phyloP scores from a whole-genome alignment of 2,797 vertebrate genomes.

The Lithobates pipiens region DNA sequence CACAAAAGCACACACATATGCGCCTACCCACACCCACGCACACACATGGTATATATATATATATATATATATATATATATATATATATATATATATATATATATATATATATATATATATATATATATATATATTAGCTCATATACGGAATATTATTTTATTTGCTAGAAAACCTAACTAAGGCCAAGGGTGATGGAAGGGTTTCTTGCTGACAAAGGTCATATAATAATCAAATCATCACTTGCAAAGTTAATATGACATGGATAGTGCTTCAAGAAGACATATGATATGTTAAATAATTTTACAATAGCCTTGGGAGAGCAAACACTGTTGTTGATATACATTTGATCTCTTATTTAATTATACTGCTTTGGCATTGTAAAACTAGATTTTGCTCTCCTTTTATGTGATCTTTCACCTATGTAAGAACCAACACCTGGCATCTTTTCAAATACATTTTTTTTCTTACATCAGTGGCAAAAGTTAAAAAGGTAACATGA shows the following conservation, averaged over 20 bases:
- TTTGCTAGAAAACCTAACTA: no score
- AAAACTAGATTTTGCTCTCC: constrained; percentile 75
- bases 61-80: no score
- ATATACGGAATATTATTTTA: no score
- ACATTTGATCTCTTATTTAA: constrained; percentile 81
- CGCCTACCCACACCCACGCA: no score
- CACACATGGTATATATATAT: no score
- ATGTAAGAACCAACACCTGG: constrained; percentile 80
- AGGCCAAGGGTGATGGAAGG: constrained; percentile 1
- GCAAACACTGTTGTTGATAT: constrained; percentile 81
- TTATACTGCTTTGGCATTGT: constrained; percentile 72
- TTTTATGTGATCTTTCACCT: constrained; percentile 80
- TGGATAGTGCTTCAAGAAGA: constrained; percentile 62
- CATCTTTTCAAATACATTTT: constrained; percentile 79
- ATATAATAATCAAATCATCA: constrained; percentile 41
- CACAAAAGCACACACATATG: no score
- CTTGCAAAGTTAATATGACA: constrained; percentile 45
- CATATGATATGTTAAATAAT: constrained; percentile 70
- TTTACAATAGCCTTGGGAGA: constrained; percentile 67
- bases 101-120: no score
- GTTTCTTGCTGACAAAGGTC: constrained; percentile 21
- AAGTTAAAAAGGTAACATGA: constrained; percentile 86
- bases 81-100: no score
- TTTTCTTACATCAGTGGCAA: constrained; percentile 81
- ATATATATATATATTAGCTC: no score